Evolutionary conservation across 2,888 invertebrate species (phyloP).

Genomic region (Phalangium opilio): DNA sequence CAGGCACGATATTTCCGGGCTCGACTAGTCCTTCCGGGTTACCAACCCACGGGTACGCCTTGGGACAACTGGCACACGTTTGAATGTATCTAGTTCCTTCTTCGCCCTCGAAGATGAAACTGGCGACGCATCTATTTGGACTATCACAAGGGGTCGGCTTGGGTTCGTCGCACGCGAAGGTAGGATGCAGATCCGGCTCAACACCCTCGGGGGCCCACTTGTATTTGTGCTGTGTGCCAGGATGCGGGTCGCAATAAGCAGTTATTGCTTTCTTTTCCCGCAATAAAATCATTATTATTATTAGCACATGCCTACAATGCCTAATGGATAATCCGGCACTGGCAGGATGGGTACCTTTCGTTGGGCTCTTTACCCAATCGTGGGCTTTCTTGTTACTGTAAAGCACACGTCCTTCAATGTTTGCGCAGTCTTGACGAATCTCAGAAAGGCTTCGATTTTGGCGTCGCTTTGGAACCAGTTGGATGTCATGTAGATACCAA

Average conservation of each 20-base stretch:
- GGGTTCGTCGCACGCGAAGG: conserved; percentile 25
- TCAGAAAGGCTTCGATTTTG: too few species aligned
- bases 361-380: conserved; percentile 19
- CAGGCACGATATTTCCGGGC: conserved; percentile 7
- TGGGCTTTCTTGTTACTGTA: conserved; percentile 20
- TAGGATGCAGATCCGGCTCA: too few species aligned
- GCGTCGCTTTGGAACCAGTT: too few species aligned
- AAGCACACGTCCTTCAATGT: conserved; percentile 18
- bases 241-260: too few species aligned
- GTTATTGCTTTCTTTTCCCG: too few species aligned
- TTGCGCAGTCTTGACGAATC: conserved; percentile 21
- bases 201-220: too few species aligned
- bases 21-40: conserved; percentile 14
- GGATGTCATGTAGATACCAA: too few species aligned
- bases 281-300: too few species aligned
- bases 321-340: too few species aligned
- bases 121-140: conserved; percentile 46
- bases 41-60: conserved; percentile 63
- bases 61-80: conserved; percentile 65
- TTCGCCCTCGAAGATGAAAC: not conserved
- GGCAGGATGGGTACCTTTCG: conserved; percentile 9
- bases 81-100: conserved; percentile 44
- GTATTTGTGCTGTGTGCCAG: too few species aligned
- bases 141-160: conserved; percentile 53
- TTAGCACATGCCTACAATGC: too few species aligned